A percentile compares a stretch with the other conserved stretches of the same genome.
Conservation (phyloP, 2,888 invertebrate genomes). For the Clanis bilineata region DNA sequence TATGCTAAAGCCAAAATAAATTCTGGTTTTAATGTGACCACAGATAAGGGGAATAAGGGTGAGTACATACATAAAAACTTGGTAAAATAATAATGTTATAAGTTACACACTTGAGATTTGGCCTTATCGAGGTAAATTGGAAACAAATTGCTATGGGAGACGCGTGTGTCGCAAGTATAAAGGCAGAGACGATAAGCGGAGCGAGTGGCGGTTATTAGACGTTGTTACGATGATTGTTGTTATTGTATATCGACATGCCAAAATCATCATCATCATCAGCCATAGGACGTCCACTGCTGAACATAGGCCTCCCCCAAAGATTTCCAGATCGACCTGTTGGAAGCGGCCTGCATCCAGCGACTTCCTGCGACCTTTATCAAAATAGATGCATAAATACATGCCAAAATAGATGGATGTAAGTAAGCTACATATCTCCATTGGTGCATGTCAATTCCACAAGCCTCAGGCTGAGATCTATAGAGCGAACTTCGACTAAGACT, state of each 20-base stretch:
- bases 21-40: not conserved
- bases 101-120: conserved; percentile 44
- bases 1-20: not conserved
- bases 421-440: no score
- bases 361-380: no score
- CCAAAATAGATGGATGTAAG: no score
- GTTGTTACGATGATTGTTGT: not conserved
- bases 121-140: conserved; percentile 59
- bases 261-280: no score
- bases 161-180: conserved; percentile 16
- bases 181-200: conserved; percentile 19
- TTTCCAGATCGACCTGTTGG: no score
- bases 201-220: not conserved
- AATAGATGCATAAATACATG: no score
- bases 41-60: not conserved
- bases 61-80: not conserved
- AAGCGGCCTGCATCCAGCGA: no score
- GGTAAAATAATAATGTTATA: conserved; percentile 11
- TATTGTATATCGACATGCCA: not conserved
- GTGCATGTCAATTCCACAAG: no score
- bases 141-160: conserved; percentile 54
- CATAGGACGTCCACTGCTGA: no score
- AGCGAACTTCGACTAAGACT: no score
- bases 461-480: no score
- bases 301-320: no score